Evolutionary conservation across 2,888 invertebrate species (phyloP).

Genomic region (Sipha maydis): DNA sequence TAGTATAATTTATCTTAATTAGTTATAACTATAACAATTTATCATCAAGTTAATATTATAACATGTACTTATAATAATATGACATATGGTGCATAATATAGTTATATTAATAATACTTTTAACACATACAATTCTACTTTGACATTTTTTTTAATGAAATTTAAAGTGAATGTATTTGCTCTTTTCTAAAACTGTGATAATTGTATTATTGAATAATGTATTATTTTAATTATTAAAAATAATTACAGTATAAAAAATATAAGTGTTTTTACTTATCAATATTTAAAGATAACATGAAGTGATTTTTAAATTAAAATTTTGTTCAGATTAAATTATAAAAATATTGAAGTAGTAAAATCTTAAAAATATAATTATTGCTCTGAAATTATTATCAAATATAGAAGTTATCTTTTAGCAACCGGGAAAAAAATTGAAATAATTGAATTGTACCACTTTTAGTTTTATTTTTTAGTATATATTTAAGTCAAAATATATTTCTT

Average conservation of each 20-base stretch:
- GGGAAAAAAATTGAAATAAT: too few species aligned
- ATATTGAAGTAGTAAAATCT: too few species aligned
- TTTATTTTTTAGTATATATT: too few species aligned
- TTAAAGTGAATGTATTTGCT: constrained; percentile 37
- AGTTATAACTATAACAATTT: constrained; percentile 25
- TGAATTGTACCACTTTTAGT: too few species aligned
- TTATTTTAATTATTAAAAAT: constrained; percentile 43
- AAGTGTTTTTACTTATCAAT: too few species aligned
- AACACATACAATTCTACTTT: not conserved
- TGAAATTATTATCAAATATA: too few species aligned
- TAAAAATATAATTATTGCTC: too few species aligned
- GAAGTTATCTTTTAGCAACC: too few species aligned
- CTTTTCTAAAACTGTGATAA: constrained; percentile 59
- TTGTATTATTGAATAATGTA: constrained; percentile 32
- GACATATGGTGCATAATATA: not conserved
- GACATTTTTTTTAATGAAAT: constrained; percentile 25
- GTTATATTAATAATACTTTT: not conserved
- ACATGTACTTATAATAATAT: not conserved
- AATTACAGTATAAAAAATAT: not conserved
- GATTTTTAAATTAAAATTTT: too few species aligned
- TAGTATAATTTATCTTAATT: constrained; percentile 24
- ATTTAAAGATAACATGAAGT: too few species aligned
- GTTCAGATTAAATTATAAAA: too few species aligned
- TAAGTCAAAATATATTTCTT: too few species aligned
- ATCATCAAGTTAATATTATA: not conserved